phyloP scores from a whole-genome alignment of 2,888 invertebrate genomes.

The Andrena chrysosceles region DNA sequence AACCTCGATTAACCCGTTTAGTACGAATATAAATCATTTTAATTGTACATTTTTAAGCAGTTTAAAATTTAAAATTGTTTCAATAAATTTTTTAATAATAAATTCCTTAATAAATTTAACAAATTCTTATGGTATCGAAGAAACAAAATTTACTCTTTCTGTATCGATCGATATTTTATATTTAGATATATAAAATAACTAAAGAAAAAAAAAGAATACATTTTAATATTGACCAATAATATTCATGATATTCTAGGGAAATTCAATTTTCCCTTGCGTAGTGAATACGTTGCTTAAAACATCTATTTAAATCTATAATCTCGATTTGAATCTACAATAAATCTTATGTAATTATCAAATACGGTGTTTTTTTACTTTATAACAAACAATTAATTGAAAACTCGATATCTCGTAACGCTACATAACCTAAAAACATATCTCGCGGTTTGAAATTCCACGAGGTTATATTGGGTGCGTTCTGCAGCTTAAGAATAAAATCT shows the following conservation, averaged over 20 bases:
- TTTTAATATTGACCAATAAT: not conserved
- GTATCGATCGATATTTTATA: not conserved
- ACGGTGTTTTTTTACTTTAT: too few species aligned
- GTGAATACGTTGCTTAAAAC: too few species aligned
- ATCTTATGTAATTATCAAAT: too few species aligned
- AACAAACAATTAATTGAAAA: too few species aligned
- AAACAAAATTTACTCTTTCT: not conserved
- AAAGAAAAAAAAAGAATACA: not conserved
- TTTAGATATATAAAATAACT: not conserved
- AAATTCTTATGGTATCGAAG: too few species aligned
- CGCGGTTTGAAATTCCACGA: too few species aligned
- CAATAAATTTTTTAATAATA: constrained; percentile 55
- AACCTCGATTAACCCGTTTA: constrained; percentile 35
- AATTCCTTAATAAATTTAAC: constrained; percentile 32
- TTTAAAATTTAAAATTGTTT: constrained; percentile 49
- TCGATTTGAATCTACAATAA: too few species aligned
- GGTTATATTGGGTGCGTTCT: too few species aligned
- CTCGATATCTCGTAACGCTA: too few species aligned
- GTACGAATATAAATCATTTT: constrained; percentile 39
- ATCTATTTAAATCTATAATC: too few species aligned
- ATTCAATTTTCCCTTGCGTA: not conserved
- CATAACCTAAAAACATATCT: too few species aligned
- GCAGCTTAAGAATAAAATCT: too few species aligned
- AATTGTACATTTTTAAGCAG: constrained; percentile 52
- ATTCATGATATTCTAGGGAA: not conserved